Conservation (phyloP, 2,888 invertebrate genomes). For the Pseudanteris insignis region DNA sequence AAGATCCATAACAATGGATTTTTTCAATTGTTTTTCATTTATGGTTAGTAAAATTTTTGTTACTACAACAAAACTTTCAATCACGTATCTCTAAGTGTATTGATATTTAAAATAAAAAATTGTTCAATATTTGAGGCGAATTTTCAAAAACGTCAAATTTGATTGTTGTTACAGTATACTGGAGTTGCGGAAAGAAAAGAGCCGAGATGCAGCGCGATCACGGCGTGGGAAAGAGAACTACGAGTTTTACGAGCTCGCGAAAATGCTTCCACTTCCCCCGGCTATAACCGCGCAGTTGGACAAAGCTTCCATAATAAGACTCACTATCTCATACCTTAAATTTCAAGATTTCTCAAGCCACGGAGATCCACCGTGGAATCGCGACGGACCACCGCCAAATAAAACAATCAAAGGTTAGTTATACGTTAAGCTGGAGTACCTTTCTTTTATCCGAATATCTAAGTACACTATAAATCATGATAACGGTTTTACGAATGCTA, state of each 20-base stretch:
- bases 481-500: no score
- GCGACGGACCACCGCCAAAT: constrained; percentile 80
- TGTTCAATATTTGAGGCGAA: neutral
- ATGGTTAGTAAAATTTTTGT: no score
- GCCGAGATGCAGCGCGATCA: constrained; percentile 90
- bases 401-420: constrained; percentile 83
- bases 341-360: constrained; percentile 93
- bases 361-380: constrained; percentile 95
- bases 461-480: no score
- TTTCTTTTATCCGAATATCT: constrained; percentile 2
- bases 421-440: neutral
- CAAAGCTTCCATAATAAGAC: constrained; percentile 94
- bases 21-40: no score
- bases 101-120: neutral
- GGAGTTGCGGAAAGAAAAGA: constrained; percentile 93
- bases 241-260: constrained; percentile 95
- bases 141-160: constrained; percentile 3
- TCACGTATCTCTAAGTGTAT: neutral
- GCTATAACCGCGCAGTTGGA: constrained; percentile 94
- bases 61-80: no score
- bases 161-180: constrained; percentile 79
- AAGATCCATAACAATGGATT: no score
- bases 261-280: constrained; percentile 89
- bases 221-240: constrained; percentile 94
- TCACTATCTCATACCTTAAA: constrained; percentile 95